Conservation (phyloP, 2,113 vertebrate species). For the Callorhinus ursinus region DNA sequence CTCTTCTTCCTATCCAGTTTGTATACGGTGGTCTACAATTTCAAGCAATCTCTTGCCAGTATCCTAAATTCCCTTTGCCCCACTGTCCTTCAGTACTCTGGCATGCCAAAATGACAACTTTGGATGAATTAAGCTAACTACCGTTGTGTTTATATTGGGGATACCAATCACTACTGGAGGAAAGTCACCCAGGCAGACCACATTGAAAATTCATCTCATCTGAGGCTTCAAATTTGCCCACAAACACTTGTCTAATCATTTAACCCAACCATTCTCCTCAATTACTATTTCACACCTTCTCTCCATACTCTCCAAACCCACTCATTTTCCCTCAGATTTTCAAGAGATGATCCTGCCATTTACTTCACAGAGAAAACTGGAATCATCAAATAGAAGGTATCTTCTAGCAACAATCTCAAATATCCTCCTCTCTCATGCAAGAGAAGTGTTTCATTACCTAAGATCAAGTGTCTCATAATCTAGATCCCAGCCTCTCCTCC, state of each 20-base stretch:
- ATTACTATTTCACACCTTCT: neutral
- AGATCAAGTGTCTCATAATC: neutral
- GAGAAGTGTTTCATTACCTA: neutral
- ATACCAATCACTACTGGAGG: neutral
- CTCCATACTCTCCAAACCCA: neutral
- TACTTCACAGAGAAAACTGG: constrained; percentile 8
- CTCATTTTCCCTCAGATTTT: neutral
- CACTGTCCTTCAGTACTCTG: neutral
- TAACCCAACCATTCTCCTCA: neutral
- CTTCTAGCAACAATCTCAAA: neutral
- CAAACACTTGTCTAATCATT: neutral
- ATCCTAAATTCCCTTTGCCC: neutral
- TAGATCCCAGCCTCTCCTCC: neutral
- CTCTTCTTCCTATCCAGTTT: neutral
- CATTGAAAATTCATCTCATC: neutral
- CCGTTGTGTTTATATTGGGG: neutral
- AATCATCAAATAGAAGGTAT: neutral
- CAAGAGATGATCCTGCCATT: neutral
- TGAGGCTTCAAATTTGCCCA: neutral
- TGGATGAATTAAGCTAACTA: neutral
- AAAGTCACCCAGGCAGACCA: neutral
- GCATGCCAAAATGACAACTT: neutral
- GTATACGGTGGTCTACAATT: neutral
- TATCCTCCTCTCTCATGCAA: neutral
- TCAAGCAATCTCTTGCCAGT: neutral